Conservation (phyloP, 2,113 vertebrate species). For the zebrafish (Danio rerio) region GRCz12tu NC_133191.1:25906501-25907000, state of each 20-base stretch:
- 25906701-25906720: neutral
- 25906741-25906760: slow-evolving; percentile 21
- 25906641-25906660: neutral
- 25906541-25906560: neutral
- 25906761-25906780: neutral
- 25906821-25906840: neutral
- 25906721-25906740: neutral
- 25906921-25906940: no score
- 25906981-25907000: no score
- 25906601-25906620: neutral
- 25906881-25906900: neutral
- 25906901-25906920: no score
- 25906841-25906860: neutral
- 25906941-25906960: no score
- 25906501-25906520: neutral
- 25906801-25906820: neutral
- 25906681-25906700: neutral
- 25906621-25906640: neutral
- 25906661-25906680: neutral
- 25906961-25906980: no score
- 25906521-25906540: neutral
- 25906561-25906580: slow-evolving; percentile 18
- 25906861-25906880: neutral
- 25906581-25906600: neutral
- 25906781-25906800: neutral